Evolutionary conservation across 2,113 vertebrate genomes (phyloP).

Genomic region (Chionis minor): DNA sequence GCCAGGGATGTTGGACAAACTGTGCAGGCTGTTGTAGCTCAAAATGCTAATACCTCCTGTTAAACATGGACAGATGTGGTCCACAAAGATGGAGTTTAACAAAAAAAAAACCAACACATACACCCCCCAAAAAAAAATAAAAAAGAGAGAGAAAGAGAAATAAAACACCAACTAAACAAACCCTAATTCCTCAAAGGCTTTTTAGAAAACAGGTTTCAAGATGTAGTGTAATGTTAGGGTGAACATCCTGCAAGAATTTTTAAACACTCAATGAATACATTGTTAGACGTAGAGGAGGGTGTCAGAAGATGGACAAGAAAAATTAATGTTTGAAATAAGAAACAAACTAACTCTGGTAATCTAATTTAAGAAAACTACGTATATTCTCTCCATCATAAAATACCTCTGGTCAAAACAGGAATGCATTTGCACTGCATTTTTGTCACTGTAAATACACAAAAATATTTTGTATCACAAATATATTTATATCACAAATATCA

Average conservation of each 20-base stretch:
- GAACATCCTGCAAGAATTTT: not conserved
- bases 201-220: not conserved
- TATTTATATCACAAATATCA: too few relatives aligned
- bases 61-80: not conserved
- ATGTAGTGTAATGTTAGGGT: not conserved
- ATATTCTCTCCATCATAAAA: not conserved
- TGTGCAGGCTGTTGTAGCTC: not conserved
- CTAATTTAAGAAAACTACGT: not conserved
- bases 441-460: not conserved
- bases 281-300: not conserved
- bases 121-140: too few relatives aligned
- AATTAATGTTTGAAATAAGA: not conserved
- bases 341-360: not conserved
- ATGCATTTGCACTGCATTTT: not conserved
- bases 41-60: constrained; percentile 35
- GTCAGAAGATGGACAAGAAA: not conserved
- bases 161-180: not conserved
- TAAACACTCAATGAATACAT: not conserved
- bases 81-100: constrained; percentile 17
- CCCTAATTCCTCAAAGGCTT: not conserved
- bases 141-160: not conserved
- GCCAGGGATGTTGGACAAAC: not conserved
- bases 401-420: not conserved
- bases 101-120: not conserved
- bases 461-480: too few relatives aligned